phyloP scores from a whole-genome alignment of 2,888 invertebrate species.

The Drosophila lutescens region DNA sequence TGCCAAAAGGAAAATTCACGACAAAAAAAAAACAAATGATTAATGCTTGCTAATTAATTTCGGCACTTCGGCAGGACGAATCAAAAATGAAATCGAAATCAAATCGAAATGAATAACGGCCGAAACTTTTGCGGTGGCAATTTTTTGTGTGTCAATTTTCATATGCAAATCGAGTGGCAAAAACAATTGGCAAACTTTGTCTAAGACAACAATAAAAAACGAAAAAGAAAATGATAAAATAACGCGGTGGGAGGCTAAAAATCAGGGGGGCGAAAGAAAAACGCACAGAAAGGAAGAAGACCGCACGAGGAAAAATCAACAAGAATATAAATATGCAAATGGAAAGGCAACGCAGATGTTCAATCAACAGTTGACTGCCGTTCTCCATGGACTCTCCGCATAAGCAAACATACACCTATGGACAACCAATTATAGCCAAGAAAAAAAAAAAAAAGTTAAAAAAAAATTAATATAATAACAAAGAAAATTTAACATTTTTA shows the following conservation, averaged over 20 bases:
- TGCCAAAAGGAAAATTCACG: slow-evolving; percentile 20
- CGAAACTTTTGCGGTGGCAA: slow-evolving; percentile 22
- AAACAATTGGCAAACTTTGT: slow-evolving; percentile 55
- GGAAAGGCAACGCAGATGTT: slow-evolving; percentile 48
- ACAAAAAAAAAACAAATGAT: slow-evolving; percentile 7
- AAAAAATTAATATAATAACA: too few relatives aligned
- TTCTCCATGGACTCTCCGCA: slow-evolving; percentile 14
- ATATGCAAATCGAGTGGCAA: slow-evolving; percentile 64
- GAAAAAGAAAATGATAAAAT: slow-evolving; percentile 4
- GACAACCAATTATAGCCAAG: background rate
- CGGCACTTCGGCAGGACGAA: slow-evolving; percentile 18
- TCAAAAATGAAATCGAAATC: slow-evolving; percentile 7
- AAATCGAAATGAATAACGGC: slow-evolving; percentile 30
- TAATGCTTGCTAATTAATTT: slow-evolving; percentile 46
- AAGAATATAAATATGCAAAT: slow-evolving; percentile 51
- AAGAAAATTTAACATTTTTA: too few relatives aligned
- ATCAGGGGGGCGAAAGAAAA: slow-evolving; percentile 22
- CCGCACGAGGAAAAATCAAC: slow-evolving; percentile 27
- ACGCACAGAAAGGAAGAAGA: slow-evolving; percentile 1
- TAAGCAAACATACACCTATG: slow-evolving; percentile 9
- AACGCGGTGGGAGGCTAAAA: slow-evolving; percentile 1
- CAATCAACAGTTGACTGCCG: slow-evolving; percentile 51
- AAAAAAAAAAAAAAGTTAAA: too few relatives aligned
- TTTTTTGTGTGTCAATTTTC: slow-evolving; percentile 58
- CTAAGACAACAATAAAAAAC: slow-evolving; percentile 46